Conservation (phyloP, 53 echinoderm and acorn worm genomes). For the Glandiceps talaboti region DNA sequence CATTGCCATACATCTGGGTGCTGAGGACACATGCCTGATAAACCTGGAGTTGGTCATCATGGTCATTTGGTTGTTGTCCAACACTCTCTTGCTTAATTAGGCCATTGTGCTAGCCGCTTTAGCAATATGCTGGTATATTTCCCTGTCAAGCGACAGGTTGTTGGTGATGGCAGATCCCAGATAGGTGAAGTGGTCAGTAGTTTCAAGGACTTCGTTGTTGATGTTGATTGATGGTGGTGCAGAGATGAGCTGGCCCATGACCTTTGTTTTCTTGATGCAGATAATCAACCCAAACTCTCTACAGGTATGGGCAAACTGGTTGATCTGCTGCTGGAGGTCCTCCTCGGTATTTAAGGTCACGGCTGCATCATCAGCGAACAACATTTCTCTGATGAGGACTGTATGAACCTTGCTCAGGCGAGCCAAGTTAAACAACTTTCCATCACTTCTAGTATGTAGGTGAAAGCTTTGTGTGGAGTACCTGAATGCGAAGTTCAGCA, state of each 20-base stretch:
- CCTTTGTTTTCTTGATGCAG: constrained; percentile 48
- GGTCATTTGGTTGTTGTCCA: not conserved
- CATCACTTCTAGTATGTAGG: constrained; percentile 24
- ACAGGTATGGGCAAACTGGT: constrained; percentile 25
- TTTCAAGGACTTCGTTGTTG: constrained; percentile 10
- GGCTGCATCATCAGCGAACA: constrained; percentile 39
- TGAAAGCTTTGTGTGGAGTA: constrained; percentile 23
- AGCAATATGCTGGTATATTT: not conserved
- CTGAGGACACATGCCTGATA: constrained; percentile 16
- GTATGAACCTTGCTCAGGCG: not conserved
- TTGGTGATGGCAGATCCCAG: not conserved
- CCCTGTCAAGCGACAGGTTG: not conserved
- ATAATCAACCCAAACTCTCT: constrained; percentile 43
- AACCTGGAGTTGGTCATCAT: not conserved
- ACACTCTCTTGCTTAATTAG: not conserved
- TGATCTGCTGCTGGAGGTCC: constrained; percentile 23
- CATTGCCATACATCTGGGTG: constrained; percentile 12
- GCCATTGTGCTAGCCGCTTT: not conserved
- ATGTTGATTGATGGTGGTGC: constrained; percentile 27
- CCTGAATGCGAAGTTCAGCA: constrained; percentile 20
- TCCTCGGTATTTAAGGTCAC: constrained; percentile 16
- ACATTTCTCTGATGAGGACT: constrained; percentile 23
- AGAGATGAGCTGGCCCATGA: constrained; percentile 16
- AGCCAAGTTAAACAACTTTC: not conserved
- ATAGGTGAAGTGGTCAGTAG: constrained; percentile 31